phyloP scores from a whole-genome alignment of 1,140 invertebrate species.

The Coptotermes formosanus region DNA sequence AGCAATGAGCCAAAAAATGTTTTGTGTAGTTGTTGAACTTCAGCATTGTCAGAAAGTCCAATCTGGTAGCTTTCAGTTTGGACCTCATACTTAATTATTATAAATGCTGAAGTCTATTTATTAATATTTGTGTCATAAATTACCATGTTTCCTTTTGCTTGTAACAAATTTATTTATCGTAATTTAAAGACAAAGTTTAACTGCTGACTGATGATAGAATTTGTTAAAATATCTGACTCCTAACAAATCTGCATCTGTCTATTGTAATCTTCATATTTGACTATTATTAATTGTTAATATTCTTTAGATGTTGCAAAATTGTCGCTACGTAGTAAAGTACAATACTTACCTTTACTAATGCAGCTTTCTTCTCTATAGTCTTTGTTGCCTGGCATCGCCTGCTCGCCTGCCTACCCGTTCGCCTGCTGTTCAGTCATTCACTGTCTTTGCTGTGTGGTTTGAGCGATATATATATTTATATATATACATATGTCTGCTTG shows the following conservation, averaged over 20 bases:
- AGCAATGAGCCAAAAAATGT: too few relatives aligned
- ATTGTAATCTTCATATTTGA: background rate
- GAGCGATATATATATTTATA: background rate
- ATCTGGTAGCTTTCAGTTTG: too few relatives aligned
- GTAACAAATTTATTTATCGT: too few relatives aligned
- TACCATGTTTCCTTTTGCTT: too few relatives aligned
- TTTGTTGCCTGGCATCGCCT: background rate
- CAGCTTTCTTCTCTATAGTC: slow-evolving; percentile 11
- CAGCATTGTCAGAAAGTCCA: too few relatives aligned
- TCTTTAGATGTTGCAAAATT: background rate
- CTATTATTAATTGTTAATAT: background rate
- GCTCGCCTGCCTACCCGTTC: background rate
- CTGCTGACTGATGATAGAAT: background rate
- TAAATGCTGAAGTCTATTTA: too few relatives aligned
- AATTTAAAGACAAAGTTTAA: background rate
- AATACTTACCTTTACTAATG: background rate
- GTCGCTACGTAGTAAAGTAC: background rate
- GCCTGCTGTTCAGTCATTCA: background rate
- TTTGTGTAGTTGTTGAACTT: too few relatives aligned
- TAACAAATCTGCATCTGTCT: background rate
- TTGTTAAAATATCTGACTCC: background rate
- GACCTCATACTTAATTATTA: too few relatives aligned
- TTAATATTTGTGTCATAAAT: too few relatives aligned
- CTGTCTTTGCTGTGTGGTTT: slow-evolving; percentile 2
- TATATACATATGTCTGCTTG: background rate